phyloP scores from a whole-genome alignment of 1,140 invertebrate genomes.

The Hypsibius dujardini region DNA sequence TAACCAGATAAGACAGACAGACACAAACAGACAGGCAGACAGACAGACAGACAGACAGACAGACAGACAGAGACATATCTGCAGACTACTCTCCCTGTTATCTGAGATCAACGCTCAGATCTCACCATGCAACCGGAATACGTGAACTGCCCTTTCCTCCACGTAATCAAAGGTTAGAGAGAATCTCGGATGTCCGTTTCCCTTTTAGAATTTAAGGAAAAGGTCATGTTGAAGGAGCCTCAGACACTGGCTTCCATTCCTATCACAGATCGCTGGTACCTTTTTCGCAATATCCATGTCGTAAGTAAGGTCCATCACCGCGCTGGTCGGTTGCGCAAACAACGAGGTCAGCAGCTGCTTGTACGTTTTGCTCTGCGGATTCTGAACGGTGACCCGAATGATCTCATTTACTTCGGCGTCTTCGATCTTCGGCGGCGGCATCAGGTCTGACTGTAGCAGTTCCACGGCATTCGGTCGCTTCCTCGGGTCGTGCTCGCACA shows the following conservation, averaged over 20 bases:
- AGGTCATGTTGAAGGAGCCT: neutral
- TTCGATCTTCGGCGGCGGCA: constrained; percentile 57
- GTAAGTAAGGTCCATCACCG: constrained; percentile 53
- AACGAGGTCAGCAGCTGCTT: constrained; percentile 42
- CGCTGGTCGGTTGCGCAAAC: constrained; percentile 38
- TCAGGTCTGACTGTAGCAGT: constrained; percentile 54
- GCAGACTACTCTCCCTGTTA: too few species aligned
- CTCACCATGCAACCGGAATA: constrained; percentile 48
- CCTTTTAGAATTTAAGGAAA: constrained; percentile 12
- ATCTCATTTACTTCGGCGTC: constrained; percentile 59
- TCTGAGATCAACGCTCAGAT: too few species aligned
- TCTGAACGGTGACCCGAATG: constrained; percentile 52
- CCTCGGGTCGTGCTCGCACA: constrained; percentile 64
- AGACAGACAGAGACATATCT: too few species aligned
- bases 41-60: too few species aligned
- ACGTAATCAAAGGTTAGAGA: neutral
- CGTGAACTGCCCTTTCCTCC: neutral
- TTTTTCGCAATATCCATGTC: constrained; percentile 45
- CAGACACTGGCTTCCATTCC: too few species aligned
- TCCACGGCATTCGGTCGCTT: constrained; percentile 62
- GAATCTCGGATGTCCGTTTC: neutral
- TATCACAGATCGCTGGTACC: too few species aligned
- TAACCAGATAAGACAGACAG: too few species aligned
- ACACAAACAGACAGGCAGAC: too few species aligned
- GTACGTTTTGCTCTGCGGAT: constrained; percentile 61